phyloP scores from a whole-genome alignment of 1,140 invertebrate species.

The Chironomus striatipennis region DNA sequence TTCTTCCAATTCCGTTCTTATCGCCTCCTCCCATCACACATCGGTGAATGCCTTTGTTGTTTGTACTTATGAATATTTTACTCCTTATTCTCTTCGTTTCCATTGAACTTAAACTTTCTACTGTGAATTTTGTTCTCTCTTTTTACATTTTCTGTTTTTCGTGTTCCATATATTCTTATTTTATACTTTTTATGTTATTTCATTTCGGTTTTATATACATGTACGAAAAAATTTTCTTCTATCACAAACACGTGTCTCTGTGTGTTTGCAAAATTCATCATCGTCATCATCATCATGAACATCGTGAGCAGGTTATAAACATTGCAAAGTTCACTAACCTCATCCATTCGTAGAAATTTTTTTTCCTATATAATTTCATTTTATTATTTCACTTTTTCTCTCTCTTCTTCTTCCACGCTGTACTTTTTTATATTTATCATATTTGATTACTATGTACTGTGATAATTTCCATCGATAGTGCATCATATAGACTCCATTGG shows the following conservation, averaged over 20 bases:
- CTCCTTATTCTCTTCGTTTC: too few species aligned
- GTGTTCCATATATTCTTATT: too few species aligned
- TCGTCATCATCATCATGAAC: neutral
- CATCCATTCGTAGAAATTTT: neutral
- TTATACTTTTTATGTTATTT: too few species aligned
- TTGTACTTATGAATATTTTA: too few species aligned
- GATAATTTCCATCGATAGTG: neutral
- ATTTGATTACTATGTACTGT: neutral
- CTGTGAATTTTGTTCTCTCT: too few species aligned
- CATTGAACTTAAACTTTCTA: too few species aligned
- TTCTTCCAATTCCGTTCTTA: too few species aligned
- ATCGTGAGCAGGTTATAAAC: slow-evolving; percentile 12
- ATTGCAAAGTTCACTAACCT: slow-evolving; percentile 6
- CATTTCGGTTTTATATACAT: neutral
- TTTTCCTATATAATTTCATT: slow-evolving; percentile 3
- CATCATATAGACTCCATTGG: neutral
- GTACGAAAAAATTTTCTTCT: neutral
- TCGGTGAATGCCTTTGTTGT: too few species aligned
- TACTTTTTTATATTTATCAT: neutral
- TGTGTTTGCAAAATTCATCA: neutral
- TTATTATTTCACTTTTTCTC: neutral
- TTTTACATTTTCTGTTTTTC: too few species aligned
- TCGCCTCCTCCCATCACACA: too few species aligned
- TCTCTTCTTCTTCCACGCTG: neutral
- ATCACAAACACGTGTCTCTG: neutral